Percentiles rank a stretch among this genome's conserved stretches.
These are phyloP conservation scores for Sebastes paucispinis DNA, from an alignment of 2,797 vertebrate species.

Conservation along the genomic window DNA sequence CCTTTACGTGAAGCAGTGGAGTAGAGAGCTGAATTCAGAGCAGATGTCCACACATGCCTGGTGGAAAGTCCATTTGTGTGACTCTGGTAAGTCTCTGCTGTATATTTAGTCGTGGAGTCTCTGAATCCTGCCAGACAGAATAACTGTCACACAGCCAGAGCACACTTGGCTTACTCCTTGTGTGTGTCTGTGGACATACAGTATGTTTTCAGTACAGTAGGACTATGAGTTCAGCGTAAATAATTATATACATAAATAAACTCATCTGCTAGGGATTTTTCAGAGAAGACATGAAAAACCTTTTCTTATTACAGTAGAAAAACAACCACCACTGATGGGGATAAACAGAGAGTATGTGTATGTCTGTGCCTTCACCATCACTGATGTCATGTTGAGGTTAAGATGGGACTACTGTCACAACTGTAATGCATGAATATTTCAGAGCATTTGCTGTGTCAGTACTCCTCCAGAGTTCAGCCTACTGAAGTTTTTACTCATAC, in stretches of 20 bases:
- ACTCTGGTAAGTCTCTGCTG: constrained; percentile 30
- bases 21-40: constrained; percentile 2
- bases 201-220: constrained; percentile 27
- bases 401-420: constrained; percentile 48
- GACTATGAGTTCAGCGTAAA: constrained; percentile 27
- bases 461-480: constrained; percentile 31
- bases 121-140: constrained; percentile 44
- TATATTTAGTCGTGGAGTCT: constrained; percentile 39
- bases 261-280: constrained; percentile 10
- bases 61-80: constrained; percentile 13
- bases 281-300: constrained; percentile 22
- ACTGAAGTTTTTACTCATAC: constrained; percentile 1
- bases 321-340: constrained; percentile 2
- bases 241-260: constrained; percentile 35
- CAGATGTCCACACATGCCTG: constrained; percentile 9
- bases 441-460: constrained; percentile 40
- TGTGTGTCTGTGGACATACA: constrained; percentile 6
- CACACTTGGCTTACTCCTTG: constrained; percentile 22
- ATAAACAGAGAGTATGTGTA: neutral
- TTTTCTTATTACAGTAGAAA: constrained; percentile 22
- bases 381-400: constrained; percentile 31
- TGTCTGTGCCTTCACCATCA: neutral
- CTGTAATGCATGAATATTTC: constrained; percentile 45
- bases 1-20: neutral
- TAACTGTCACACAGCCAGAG: constrained; percentile 45